Evolutionary conservation across 2,797 vertebrate genomes (phyloP).

Genomic region (Coccyzus lansbergi): DNA sequence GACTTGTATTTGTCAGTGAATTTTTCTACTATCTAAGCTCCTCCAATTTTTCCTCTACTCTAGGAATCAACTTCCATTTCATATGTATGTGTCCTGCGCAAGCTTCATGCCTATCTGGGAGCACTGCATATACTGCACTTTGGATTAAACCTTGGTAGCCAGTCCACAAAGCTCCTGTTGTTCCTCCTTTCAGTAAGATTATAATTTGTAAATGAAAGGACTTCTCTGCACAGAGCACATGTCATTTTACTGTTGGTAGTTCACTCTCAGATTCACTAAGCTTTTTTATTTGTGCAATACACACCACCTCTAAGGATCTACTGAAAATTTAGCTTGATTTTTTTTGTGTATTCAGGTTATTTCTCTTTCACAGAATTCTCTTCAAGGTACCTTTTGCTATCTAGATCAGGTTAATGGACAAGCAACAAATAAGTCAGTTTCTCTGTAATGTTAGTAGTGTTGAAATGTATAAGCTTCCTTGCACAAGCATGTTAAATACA

Average conservation of each 20-base stretch:
- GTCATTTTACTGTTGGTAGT: neutral
- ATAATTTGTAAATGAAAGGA: neutral
- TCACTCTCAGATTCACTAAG: neutral
- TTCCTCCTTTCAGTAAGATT: constrained; percentile 12
- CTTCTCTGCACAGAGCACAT: neutral
- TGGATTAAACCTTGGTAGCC: constrained; percentile 3
- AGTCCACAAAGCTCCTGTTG: neutral
- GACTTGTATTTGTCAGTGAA: constrained; percentile 34
- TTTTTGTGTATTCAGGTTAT: neutral
- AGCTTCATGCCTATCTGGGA: neutral
- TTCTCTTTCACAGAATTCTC: neutral
- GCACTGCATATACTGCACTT: neutral
- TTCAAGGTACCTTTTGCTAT: neutral
- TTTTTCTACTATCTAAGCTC: neutral
- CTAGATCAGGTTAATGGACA: neutral
- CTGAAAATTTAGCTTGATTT: neutral
- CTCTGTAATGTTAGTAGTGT: neutral
- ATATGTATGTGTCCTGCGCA: neutral
- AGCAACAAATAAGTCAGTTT: neutral
- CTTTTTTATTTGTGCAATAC: neutral
- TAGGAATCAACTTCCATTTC: constrained; percentile 11
- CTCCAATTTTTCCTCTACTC: constrained; percentile 28
- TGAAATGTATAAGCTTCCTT: neutral
- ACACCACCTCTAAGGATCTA: neutral
- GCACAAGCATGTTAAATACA: neutral